phyloP scores from a whole-genome alignment of 2,113 vertebrate species.

The Percina caprodes region DNA sequence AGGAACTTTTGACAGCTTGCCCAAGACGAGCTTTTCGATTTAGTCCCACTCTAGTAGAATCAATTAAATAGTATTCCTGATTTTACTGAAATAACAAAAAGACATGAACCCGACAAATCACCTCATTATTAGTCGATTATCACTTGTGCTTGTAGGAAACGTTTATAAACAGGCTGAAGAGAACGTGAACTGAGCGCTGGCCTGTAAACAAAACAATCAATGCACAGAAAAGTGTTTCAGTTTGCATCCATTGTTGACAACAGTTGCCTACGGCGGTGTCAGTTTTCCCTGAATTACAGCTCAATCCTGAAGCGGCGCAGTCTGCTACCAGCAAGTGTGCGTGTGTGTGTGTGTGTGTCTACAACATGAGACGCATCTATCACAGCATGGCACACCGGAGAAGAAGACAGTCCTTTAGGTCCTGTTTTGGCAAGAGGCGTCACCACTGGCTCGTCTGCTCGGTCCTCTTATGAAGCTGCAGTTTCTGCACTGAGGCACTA shows the following conservation, averaged over 20 bases:
- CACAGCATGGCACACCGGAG: conserved; percentile 59
- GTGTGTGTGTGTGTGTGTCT: conserved; percentile 10
- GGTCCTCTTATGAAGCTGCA: conserved; percentile 32
- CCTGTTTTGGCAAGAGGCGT: conserved; percentile 59
- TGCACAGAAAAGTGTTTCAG: conserved; percentile 24
- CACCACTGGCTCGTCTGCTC: conserved; percentile 17
- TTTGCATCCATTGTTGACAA: conserved; percentile 47
- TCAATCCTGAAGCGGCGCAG: conserved; percentile 51
- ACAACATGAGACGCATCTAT: conserved; percentile 21
- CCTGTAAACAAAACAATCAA: not conserved
- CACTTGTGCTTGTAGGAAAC: conserved; percentile 36
- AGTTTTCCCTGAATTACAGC: conserved; percentile 72
- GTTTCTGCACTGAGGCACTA: conserved; percentile 63
- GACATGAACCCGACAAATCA: not conserved
- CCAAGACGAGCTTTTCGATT: not conserved
- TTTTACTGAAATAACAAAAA: not conserved
- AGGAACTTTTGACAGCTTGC: not conserved
- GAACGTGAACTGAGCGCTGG: conserved; percentile 17
- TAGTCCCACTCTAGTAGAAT: conserved; percentile 24
- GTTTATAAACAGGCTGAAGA: conserved; percentile 6
- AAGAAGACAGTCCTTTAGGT: conserved; percentile 38
- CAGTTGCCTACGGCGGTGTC: conserved; percentile 43
- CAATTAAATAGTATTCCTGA: not conserved
- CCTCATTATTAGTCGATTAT: not conserved
- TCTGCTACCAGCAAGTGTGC: conserved; percentile 26